Conservation (phyloP, 92 coral and sea anemone species). For the Phenganax marumi region DNA sequence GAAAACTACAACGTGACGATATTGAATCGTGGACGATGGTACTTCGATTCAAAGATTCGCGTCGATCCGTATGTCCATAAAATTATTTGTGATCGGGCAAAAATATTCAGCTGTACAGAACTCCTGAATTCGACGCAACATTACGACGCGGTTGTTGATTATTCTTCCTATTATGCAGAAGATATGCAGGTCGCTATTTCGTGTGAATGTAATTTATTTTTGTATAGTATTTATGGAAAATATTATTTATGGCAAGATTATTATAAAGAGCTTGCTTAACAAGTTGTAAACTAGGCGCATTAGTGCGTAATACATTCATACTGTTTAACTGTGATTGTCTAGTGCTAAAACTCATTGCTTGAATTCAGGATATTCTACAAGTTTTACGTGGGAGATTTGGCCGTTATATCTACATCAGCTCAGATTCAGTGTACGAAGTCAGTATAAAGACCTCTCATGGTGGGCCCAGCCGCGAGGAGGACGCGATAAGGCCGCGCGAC, state of each 20-base stretch:
- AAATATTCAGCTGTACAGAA: slow-evolving; percentile 54
- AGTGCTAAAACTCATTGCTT: background rate
- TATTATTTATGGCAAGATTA: too few relatives aligned
- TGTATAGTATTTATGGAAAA: background rate
- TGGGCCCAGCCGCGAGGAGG: slow-evolving; percentile 79
- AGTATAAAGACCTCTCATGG: slow-evolving; percentile 73
- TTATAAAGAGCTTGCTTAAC: too few relatives aligned
- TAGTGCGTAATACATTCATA: too few relatives aligned
- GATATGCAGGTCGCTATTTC: slow-evolving; percentile 62
- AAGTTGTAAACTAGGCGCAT: too few relatives aligned
- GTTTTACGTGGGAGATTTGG: slow-evolving; percentile 64
- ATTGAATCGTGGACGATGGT: slow-evolving; percentile 74
- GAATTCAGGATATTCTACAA: slow-evolving; percentile 62
- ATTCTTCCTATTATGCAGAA: slow-evolving; percentile 58
- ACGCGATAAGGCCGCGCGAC: slow-evolving; percentile 80
- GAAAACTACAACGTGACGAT: slow-evolving; percentile 58
- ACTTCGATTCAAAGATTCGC: slow-evolving; percentile 70
- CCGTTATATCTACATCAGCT: slow-evolving; percentile 80
- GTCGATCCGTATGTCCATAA: slow-evolving; percentile 69
- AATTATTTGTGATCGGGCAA: slow-evolving; percentile 62
- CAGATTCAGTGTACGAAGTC: slow-evolving; percentile 94
- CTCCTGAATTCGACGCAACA: slow-evolving; percentile 51
- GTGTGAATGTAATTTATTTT: background rate
- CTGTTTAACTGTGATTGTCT: background rate
- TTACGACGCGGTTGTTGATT: slow-evolving; percentile 72